Evolutionary conservation across 2,797 vertebrate species (phyloP), one percentile per base, ranked within the genome.

Genomic region (Tauraco hartlaubi): DNA sequence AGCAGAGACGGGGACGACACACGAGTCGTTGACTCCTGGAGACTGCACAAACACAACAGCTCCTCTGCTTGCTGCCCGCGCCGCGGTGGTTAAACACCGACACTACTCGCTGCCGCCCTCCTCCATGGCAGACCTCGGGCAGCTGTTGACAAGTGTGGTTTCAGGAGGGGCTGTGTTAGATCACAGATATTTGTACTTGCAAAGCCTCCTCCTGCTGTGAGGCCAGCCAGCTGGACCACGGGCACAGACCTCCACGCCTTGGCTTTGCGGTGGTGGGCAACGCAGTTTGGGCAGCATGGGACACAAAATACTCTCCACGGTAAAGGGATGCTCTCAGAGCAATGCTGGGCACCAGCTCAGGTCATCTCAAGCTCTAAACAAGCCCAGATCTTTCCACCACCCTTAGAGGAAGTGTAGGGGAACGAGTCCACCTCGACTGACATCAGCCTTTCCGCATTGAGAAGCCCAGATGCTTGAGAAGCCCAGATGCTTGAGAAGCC

Each of bases 241-340:
- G 31, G 37, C 58, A 37, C 0, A 0, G 83, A 64, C 21, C 58
- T 20, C 15, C 68, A 28, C 22, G 62, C 43, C 35, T 29, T 31
- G 54, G 12, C 5, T 1, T 4, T 5, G 29, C 0, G 0, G 12
- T 20, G 52, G 5, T 22, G 44, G 26, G 62, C 64, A 52, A 29
- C 0, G 12, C 19, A 2, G 13, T n/a, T 23, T 25, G 28, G 85
- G 25, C 11, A 17, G 31, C 44, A 6, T 0, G 0, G 63, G 61
- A 14, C 22, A 35, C 18, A 52, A 21, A 46, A 41, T 15, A n/a
- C 0, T 35, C n/a, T 19, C 54, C 0, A 0, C 7, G 8, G 16
- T 22, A 46, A 43, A 3, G 25, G 17, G 18, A 16, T 33, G 37
- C 4, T 33, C 66, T 56, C 0, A 0, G 14, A 75, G 54, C 35